Base-by-base conservation (phyloP, 2,113 vertebrate genomes). In the Platichthys stellatus region DNA sequence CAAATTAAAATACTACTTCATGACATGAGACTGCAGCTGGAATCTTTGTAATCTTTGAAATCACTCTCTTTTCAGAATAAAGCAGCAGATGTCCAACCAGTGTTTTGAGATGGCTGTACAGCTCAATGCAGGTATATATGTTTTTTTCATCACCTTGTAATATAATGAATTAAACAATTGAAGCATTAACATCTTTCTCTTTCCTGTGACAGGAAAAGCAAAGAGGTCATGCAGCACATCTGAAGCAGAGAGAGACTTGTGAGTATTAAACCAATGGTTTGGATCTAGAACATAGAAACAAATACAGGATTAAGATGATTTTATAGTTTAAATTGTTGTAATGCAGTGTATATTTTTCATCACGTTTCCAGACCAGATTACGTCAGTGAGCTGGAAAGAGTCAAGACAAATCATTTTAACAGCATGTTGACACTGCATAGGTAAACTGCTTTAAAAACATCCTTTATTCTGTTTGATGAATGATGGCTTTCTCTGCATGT, bases 41-140 rank as follows among this genome's bases (percentile, higher is more conserved):
- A 28, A 17, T 54, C 54, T 23, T 57, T 57, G 4, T 24, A 12
- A 57, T 57, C 20, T n/a, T 0, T 54, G 2, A 9, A n/a, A 9
- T 54, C 5, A 4, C 12, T 57, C 9, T 57, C 57, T 26, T 28
- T 4, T 58, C 77, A 94, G 94, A 87, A 94, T 95, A 76, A 94
- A 92, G 49, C 87, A 93, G 57, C 92, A 94, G 72, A 93, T 95
- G 90, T 88, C 81, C 59, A 94, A 93, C 81, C 94, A 94, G 74
- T 94, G 93, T 78, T 94, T 95, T 93, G 94, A 95, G 82, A 93
- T 95, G 92, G 82, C 56, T 26, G 89, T 92, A 5, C 91, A 93
- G 57, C 83, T 94, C 53, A 80, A 82, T 6, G 80, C 91, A 83
- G 93, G 94, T 95, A 77, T 47, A 63, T 40, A 38, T 53, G 3